These are phyloP conservation scores for Boloria selene DNA, from an alignment of 2,888 invertebrate genomes.

Conservation along the genomic window DNA sequence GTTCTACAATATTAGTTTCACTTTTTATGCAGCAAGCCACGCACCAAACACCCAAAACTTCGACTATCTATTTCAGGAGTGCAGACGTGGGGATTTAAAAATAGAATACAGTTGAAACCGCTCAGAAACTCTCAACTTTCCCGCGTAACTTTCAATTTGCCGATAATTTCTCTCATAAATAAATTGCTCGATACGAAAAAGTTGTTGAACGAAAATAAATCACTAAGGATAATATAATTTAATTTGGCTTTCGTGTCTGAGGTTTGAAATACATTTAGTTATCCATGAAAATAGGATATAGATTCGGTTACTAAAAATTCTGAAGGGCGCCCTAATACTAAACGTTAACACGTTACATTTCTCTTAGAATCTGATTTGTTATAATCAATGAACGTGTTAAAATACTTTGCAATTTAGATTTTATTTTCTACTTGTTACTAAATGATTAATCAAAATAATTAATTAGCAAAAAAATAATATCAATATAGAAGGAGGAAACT, in stretches of 20 bases:
- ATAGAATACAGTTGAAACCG: slow-evolving; percentile 62
- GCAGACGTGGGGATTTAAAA: slow-evolving; percentile 65
- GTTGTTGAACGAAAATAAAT: slow-evolving; percentile 26
- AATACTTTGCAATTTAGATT: too few species aligned
- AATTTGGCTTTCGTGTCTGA: neutral
- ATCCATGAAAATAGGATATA: too few species aligned
- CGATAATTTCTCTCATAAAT: slow-evolving; percentile 36
- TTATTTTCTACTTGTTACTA: too few species aligned
- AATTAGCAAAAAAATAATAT: too few species aligned
- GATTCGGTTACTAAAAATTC: too few species aligned
- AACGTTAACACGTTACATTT: too few species aligned
- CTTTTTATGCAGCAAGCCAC: slow-evolving; percentile 43
- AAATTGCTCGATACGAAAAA: slow-evolving; percentile 13
- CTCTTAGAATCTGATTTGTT: too few species aligned
- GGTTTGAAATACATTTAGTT: too few species aligned
- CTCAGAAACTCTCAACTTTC: slow-evolving; percentile 56
- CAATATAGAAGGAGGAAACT: too few species aligned
- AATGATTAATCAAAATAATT: too few species aligned
- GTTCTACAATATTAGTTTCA: neutral
- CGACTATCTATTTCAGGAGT: slow-evolving; percentile 71
- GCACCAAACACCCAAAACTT: slow-evolving; percentile 58
- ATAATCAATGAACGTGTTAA: too few species aligned
- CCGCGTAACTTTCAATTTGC: slow-evolving; percentile 48
- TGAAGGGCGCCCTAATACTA: too few species aligned
- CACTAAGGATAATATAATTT: neutral